Evolutionary conservation across 2,797 vertebrate genomes (phyloP).

Genomic region (Arrhamphus sclerolepis): DNA sequence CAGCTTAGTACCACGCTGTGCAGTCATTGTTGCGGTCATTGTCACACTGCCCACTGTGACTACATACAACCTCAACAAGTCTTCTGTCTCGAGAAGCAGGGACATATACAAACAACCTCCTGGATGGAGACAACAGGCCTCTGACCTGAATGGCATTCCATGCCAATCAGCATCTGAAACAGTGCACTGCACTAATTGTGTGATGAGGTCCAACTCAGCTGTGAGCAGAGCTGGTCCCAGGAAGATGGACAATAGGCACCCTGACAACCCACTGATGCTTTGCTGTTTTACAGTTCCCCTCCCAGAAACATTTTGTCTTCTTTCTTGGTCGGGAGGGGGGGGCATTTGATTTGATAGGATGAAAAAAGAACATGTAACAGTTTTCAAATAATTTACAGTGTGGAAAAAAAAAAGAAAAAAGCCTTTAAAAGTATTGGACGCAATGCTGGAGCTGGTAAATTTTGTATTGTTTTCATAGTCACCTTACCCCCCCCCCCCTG

Average conservation of each 20-base stretch:
- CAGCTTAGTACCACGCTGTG: not conserved
- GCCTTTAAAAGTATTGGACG: too few species aligned
- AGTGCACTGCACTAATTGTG: slow-evolving; percentile 52
- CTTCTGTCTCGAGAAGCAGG: slow-evolving; percentile 6
- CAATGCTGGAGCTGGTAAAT: too few species aligned
- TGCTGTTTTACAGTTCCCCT: not conserved
- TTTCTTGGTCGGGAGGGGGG: too few species aligned
- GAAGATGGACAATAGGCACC: slow-evolving; percentile 15
- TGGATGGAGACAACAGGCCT: slow-evolving; percentile 27
- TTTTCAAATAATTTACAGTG: too few species aligned
- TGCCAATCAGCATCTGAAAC: slow-evolving; percentile 47
- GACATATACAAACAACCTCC: slow-evolving; percentile 44
- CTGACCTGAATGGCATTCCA: slow-evolving; percentile 46
- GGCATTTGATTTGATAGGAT: too few species aligned
- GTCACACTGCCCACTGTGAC: not conserved
- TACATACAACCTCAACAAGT: slow-evolving; percentile 9
- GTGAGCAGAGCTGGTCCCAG: slow-evolving; percentile 17
- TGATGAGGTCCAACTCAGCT: slow-evolving; percentile 5
- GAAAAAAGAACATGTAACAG: too few species aligned
- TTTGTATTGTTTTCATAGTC: too few species aligned
- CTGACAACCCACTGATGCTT: not conserved
- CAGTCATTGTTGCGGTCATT: not conserved
- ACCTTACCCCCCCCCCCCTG: too few species aligned
- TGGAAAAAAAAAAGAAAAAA: too few species aligned
- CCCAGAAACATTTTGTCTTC: not conserved